phyloP scores from a whole-genome alignment of 1,140 invertebrate genomes.

The Conopomorpha cramerella region DNA sequence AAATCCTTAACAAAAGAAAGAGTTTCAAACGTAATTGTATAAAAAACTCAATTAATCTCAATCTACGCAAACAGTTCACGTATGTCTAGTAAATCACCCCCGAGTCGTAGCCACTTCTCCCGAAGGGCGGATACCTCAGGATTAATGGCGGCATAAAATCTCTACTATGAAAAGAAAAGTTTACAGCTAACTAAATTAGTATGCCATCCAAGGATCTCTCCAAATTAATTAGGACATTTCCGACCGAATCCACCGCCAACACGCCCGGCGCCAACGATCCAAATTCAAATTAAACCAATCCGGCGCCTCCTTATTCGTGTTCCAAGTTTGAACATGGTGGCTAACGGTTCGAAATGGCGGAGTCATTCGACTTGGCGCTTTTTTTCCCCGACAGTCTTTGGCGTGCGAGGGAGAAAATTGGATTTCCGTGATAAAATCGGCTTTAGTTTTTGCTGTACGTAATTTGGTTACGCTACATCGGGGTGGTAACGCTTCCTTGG shows the following conservation, averaged over 20 bases:
- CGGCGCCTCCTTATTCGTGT: slow-evolving; percentile 58
- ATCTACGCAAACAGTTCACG: too few relatives aligned
- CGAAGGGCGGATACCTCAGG: too few relatives aligned
- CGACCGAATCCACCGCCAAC: slow-evolving; percentile 13
- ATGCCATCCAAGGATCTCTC: slow-evolving; percentile 31
- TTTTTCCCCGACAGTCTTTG: slow-evolving; percentile 47
- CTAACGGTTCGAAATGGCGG: slow-evolving; percentile 49
- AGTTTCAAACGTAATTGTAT: too few relatives aligned
- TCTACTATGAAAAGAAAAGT: slow-evolving; percentile 27
- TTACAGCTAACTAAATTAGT: slow-evolving; percentile 39
- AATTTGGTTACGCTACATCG: slow-evolving; percentile 30
- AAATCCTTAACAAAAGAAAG: too few relatives aligned
- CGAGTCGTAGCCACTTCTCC: too few relatives aligned
- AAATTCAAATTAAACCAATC: slow-evolving; percentile 60
- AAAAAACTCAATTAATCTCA: too few relatives aligned
- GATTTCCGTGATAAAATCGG: slow-evolving; percentile 52
- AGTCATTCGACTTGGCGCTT: slow-evolving; percentile 57
- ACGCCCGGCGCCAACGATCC: slow-evolving; percentile 25
- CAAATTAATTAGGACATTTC: slow-evolving; percentile 31
- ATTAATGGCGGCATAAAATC: slow-evolving; percentile 29
- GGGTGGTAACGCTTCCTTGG: slow-evolving; percentile 21
- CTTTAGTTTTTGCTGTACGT: slow-evolving; percentile 30
- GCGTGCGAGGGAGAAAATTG: slow-evolving; percentile 54
- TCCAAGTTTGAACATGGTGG: slow-evolving; percentile 36
- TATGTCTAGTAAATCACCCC: too few relatives aligned